Percentiles rank a stretch among this genome's conserved stretches.
Evolutionary conservation across 2,113 vertebrate species (phyloP).

Genomic region (Elephas maximus): DNA sequence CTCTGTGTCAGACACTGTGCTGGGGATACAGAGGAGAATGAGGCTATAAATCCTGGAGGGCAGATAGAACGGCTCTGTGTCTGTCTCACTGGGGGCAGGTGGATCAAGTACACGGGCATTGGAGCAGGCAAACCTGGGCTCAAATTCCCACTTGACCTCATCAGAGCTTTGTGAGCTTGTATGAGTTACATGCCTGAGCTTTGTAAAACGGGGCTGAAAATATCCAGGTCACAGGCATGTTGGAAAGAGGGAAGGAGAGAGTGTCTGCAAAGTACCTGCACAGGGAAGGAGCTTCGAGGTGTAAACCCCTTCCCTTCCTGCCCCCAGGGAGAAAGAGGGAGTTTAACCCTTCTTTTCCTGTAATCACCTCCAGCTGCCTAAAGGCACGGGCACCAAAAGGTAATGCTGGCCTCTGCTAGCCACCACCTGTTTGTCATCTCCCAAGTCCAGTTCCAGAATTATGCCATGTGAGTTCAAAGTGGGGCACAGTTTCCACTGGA

Average conservation of each 20-base stretch:
- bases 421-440: background rate
- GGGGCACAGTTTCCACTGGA: background rate
- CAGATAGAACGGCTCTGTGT: background rate
- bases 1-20: background rate
- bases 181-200: background rate
- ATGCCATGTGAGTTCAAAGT: background rate
- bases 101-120: background rate
- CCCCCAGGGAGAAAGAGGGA: background rate
- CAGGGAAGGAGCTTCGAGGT: background rate
- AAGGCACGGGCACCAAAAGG: background rate
- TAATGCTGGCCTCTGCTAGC: background rate
- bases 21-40: background rate
- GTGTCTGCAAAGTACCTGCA: background rate
- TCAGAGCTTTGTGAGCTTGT: background rate
- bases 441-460: background rate
- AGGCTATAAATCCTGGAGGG: too few species aligned
- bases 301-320: background rate
- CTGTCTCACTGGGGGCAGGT: background rate
- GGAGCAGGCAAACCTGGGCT: background rate
- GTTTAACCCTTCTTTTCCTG: background rate
- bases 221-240: background rate
- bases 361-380: background rate
- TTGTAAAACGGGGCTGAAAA: background rate
- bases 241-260: background rate
- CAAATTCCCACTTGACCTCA: background rate